phyloP scores from a whole-genome alignment of 2,113 vertebrate species.

The Ariopsis seemanni region DNA sequence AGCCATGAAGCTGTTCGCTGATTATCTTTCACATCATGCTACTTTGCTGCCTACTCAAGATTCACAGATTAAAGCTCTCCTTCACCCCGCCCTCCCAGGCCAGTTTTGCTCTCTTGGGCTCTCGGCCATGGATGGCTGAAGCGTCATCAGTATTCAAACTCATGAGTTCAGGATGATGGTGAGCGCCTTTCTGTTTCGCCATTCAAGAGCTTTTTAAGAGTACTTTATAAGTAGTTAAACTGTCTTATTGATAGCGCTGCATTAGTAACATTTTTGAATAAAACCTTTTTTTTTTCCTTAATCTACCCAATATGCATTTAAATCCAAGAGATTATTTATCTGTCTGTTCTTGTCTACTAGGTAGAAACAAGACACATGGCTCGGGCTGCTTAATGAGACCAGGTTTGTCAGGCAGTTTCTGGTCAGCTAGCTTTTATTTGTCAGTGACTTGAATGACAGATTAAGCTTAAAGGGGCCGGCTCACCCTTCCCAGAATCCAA shows the following conservation, averaged over 20 bases:
- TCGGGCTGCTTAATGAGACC: not conserved
- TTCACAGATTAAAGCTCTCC: not conserved
- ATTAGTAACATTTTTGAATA: not conserved
- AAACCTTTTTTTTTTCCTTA: not conserved
- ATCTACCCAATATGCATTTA: not conserved
- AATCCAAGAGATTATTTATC: not conserved
- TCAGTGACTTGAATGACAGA: not conserved
- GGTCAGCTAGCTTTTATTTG: not conserved
- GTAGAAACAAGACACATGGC: not conserved
- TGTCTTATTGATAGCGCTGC: not conserved
- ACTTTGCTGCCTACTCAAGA: not conserved
- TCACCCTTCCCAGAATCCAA: too few species aligned
- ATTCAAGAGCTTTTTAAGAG: too few species aligned
- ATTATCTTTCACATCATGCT: not conserved
- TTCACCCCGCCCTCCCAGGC: too few species aligned
- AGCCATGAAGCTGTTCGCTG: not conserved
- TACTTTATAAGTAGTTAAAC: not conserved
- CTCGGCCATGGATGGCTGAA: too few species aligned
- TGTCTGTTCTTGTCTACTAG: not conserved
- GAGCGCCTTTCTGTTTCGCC: too few species aligned
- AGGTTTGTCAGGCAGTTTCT: not conserved
- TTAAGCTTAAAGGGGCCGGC: not conserved
- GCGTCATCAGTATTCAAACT: too few species aligned
- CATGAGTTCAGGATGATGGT: too few species aligned
- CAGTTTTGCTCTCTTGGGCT: too few species aligned